Evolutionary conservation across 2,888 invertebrate species (phyloP), one percentile per base, ranked within the genome.

Genomic region (Drosophila antonietae): DNA sequence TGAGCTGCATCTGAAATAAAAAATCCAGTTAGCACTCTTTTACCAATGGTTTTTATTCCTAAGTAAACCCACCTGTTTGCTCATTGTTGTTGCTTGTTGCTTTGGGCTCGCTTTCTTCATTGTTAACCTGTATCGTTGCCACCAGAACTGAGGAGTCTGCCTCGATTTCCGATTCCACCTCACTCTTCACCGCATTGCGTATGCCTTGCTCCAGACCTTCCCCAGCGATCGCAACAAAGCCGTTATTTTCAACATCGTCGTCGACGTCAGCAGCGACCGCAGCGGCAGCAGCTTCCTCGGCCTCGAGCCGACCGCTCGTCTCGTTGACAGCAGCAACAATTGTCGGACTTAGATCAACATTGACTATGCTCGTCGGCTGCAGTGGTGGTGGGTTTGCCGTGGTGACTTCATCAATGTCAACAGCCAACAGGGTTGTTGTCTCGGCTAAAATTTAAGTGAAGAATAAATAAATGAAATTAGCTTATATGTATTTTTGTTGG

Each of bases 191-290:
- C 0, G 87, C 86, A 73, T 88, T 88, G 1, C 89, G 78, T 57
- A 91, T 91, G 28, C 80, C 81, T 60, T 91, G 78, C 60, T 91
- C 92, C 28, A 91, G 67, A 6, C 75, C 88, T 33, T 62, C 84
- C 9, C 73, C 83, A 5, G 70, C 80, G 39, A 82, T 41, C 0
- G 85, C 73, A 1, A 80, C 80, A 47, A 87, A 83, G 41, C 73
- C 68, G 12, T 66, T 69, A 28, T 61, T 62, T 14, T 67, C 67
- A 63, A 80, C 53, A 3, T 81, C 81, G 47, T 81, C 81, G 6
- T 43, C 53, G 4, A 39, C 64, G 10, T 82, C 80, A 4, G 78
- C 59, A 14, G 33, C 33, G 14, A 59, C 63, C 3, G 43, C 61
- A 33, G 33, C 12, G 9, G 65, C 63, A 6, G 43, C 61, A 7